Evolutionary conservation across 2,113 vertebrate species (phyloP).

Genomic region (Pomatorhinus ruficollis): DNA sequence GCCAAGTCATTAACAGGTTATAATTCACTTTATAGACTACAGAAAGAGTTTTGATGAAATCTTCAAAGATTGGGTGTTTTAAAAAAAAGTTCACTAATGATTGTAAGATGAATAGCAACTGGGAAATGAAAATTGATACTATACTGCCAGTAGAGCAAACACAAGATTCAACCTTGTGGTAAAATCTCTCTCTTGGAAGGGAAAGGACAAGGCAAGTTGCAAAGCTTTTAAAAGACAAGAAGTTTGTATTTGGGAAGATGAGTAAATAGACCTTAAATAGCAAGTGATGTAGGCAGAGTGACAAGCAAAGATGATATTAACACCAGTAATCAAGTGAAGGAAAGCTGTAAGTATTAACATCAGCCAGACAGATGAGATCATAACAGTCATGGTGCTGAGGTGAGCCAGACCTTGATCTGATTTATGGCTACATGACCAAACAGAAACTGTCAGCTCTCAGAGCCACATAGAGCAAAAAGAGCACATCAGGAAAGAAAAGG

Average conservation of each 20-base stretch:
- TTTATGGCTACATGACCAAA: not conserved
- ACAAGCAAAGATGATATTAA: not conserved
- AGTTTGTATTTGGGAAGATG: not conserved
- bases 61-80: not conserved
- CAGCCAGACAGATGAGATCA: conserved; percentile 23
- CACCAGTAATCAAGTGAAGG: not conserved
- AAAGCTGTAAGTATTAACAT: not conserved
- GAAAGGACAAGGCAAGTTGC: not conserved
- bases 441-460: not conserved
- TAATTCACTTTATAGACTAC: not conserved
- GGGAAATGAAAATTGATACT: not conserved
- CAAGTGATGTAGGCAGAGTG: not conserved
- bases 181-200: not conserved
- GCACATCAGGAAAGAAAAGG: not conserved
- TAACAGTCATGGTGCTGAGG: not conserved
- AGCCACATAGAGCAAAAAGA: not conserved
- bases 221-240: not conserved
- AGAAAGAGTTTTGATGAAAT: not conserved
- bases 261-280: not conserved
- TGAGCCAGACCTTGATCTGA: not conserved
- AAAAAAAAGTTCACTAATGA: not conserved
- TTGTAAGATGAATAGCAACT: not conserved
- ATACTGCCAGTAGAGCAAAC: not conserved
- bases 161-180: not conserved
- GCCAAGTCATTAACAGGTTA: not conserved